Base-by-base conservation (phyloP, 2,113 vertebrate genomes). In the Microcebus murinus region DNA sequence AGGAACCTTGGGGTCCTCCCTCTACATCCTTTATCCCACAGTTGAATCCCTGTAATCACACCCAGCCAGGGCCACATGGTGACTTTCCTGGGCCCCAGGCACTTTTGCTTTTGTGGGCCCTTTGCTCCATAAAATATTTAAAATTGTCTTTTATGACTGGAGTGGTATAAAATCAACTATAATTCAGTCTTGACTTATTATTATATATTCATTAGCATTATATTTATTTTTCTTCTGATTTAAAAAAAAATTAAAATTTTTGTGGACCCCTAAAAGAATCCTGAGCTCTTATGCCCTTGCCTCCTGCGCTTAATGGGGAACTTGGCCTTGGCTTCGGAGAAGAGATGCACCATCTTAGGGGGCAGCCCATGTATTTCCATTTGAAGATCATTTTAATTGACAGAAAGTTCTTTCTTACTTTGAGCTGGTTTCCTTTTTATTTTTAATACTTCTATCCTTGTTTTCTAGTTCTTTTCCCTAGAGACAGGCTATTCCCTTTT, bases 231-330 rank as follows among this genome's bases (percentile, higher is more conserved):
- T 80, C 48, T 93, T 70, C 39, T 84, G 34, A 55, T 85, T 95
- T 95, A 89, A 71, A 91, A 11, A 91, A 84, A 67, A 94, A 85
- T 70, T 9, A 87, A 45, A 84, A 93, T 39, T 94, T 96, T 39
- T 42, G 1, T n/a, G 7, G 27, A 36, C 4, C 23, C 48, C 18
- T 45, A 65, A 59, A 87, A 45, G 18, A 65, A 23, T 36, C 23
- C 42, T 13, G 18, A 17, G 36, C 12, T 34, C 71, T 21, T 17
- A 67, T 42, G 3, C 1, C 27, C 31, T 70, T 68, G 71, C 25
- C 15, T 90, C 29, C 9, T 57, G 12, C 57, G n/a, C 27, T 34
- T 85, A 39, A 23, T 25, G 31, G 50, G 76, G 81, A 86, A 63
- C 13, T 48, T 45, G 10, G 42, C 7, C 27, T 13, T 77, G 36